A percentile compares a stretch with the other conserved stretches of the same genome.
These are phyloP conservation scores for Acrobasis suavella DNA, from an alignment of 2,888 invertebrate genomes.

Conservation along the genomic window DNA sequence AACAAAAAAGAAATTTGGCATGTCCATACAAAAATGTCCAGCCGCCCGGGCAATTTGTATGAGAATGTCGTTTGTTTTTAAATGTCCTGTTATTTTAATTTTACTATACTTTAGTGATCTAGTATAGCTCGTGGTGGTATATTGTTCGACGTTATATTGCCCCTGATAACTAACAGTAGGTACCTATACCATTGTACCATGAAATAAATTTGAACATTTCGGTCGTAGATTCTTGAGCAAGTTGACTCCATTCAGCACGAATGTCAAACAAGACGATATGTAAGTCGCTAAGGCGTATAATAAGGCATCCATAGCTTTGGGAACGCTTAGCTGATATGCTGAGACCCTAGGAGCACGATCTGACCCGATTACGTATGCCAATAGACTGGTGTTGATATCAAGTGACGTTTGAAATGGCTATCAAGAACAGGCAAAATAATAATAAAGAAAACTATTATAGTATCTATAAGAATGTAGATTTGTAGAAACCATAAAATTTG, in stretches of 20 bases:
- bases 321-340: slow-evolving; percentile 56
- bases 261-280: slow-evolving; percentile 72
- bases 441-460: no score
- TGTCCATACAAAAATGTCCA: no score
- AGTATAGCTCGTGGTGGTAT: no score
- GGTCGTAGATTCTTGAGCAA: slow-evolving; percentile 76
- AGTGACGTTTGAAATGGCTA: slow-evolving; percentile 40
- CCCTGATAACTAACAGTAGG: no score
- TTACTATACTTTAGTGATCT: no score
- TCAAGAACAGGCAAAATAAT: neutral
- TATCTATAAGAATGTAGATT: no score
- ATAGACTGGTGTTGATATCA: slow-evolving; percentile 38
- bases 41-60: no score
- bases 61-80: no score
- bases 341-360: slow-evolving; percentile 61
- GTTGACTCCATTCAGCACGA: slow-evolving; percentile 73
- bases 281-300: slow-evolving; percentile 54
- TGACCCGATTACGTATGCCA: slow-evolving; percentile 49
- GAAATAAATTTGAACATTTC: slow-evolving; percentile 40
- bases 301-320: slow-evolving; percentile 52
- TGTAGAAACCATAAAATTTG: no score
- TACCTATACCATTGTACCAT: slow-evolving; percentile 23
- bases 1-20: no score
- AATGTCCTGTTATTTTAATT: no score
- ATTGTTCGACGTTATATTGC: no score